These are phyloP conservation scores for Lasioglossum malachurum DNA, from an alignment of 2,888 invertebrate genomes.

Conservation along the genomic window DNA sequence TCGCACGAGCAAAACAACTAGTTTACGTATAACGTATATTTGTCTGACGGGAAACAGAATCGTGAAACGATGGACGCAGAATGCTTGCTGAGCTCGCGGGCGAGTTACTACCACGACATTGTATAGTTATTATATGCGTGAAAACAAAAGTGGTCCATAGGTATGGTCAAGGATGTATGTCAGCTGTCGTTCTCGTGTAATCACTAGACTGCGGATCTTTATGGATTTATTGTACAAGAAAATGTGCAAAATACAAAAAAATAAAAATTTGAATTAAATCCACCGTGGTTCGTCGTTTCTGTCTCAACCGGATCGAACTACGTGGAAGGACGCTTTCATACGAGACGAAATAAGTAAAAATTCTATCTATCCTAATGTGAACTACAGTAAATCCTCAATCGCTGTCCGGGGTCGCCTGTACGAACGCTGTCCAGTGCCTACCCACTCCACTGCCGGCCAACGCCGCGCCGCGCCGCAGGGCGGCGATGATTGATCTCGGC, in stretches of 20 bases:
- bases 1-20: constrained; percentile 50
- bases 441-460: no score
- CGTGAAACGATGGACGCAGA: constrained; percentile 62
- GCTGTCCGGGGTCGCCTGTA: no score
- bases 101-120: constrained; percentile 81
- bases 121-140: constrained; percentile 68
- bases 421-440: no score
- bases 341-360: background rate
- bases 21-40: constrained; percentile 72
- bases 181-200: constrained; percentile 9
- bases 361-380: background rate
- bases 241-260: background rate
- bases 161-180: constrained; percentile 2
- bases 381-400: background rate
- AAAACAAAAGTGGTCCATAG: constrained; percentile 37
- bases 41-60: constrained; percentile 65
- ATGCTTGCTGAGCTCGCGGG: constrained; percentile 82
- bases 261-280: constrained; percentile 15
- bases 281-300: background rate
- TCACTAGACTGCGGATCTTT: constrained; percentile 12
- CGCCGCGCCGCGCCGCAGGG: no score
- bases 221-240: constrained; percentile 2
- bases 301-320: background rate
- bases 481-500: no score
- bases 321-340: background rate